Evolutionary conservation across 2,888 invertebrate species (phyloP).

Genomic region (Capitulum mitella): DNA sequence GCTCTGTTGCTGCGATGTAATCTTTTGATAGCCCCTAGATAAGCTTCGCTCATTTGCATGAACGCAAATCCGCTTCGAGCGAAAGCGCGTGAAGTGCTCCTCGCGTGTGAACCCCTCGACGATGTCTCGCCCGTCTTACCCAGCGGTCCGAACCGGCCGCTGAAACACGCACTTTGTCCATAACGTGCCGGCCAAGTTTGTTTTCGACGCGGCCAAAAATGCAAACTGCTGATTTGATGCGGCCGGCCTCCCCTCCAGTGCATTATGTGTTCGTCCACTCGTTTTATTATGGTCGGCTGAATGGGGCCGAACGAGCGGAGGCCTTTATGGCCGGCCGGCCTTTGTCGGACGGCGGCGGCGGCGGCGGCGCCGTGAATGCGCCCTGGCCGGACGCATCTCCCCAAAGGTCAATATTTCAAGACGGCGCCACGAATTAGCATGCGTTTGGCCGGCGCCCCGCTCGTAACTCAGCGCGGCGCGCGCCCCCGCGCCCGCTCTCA

Average conservation of each 20-base stretch:
- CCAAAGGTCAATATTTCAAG: conserved; percentile 24
- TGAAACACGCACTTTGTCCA: background rate
- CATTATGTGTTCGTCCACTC: conserved; percentile 9
- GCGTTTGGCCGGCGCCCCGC: background rate
- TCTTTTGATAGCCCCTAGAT: conserved; percentile 15
- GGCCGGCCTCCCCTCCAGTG: background rate
- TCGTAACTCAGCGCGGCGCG: background rate
- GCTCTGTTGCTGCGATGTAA: background rate
- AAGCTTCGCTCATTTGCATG: conserved; percentile 4
- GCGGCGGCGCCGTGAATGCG: background rate
- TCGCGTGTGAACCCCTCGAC: background rate
- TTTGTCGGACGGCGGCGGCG: background rate
- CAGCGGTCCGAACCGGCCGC: background rate
- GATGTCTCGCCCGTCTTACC: background rate
- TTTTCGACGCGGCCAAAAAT: background rate
- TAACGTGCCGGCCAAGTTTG: background rate
- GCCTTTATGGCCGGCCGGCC: conserved; percentile 4
- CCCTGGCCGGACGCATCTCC: background rate
- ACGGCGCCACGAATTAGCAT: conserved; percentile 11
- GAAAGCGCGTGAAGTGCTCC: background rate
- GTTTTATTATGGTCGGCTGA: conserved; percentile 4
- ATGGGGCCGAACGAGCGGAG: background rate
- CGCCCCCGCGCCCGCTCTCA: background rate
- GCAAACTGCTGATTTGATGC: conserved; percentile 16
- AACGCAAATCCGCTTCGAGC: background rate